Percentiles rank a stretch among this genome's conserved stretches.
These are phyloP conservation scores for Nomada goodeniana DNA, from an alignment of 2,888 invertebrate species.

Conservation along the genomic window DNA sequence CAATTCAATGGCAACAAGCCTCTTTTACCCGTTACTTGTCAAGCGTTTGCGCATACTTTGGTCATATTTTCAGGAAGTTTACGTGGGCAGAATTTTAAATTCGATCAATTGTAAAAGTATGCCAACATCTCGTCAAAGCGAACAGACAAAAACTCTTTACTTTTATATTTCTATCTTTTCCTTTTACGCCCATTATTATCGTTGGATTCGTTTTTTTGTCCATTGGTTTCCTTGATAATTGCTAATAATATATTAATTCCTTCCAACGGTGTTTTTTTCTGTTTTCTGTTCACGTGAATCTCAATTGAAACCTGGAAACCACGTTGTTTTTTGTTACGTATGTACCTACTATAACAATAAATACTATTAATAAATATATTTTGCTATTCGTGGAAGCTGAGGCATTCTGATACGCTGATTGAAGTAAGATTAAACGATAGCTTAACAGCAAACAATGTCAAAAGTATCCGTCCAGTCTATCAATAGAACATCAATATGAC, in stretches of 20 bases:
- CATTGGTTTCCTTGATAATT: no score
- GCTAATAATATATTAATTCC: no score
- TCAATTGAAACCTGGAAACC: not conserved
- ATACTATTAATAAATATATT: no score
- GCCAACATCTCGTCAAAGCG: no score
- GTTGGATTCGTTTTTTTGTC: not conserved
- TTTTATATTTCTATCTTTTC: no score
- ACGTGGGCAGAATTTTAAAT: no score
- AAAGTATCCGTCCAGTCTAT: not conserved
- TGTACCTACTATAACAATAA: no score
- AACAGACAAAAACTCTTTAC: no score
- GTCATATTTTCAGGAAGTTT: not conserved
- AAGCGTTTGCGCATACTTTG: not conserved
- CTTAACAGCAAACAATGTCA: constrained; percentile 6
- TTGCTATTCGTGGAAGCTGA: not conserved
- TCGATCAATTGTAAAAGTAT: no score
- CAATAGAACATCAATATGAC: no score
- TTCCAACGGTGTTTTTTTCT: not conserved
- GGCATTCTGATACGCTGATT: not conserved
- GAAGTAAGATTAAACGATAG: constrained; percentile 20
- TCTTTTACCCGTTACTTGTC: not conserved
- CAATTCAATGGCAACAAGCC: not conserved
- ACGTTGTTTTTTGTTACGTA: not conserved
- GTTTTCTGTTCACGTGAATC: not conserved
- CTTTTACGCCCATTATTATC: no score